These are phyloP conservation scores for Pseudopipra pipra DNA, from an alignment of 2,113 vertebrate species.

Conservation along the genomic window DNA sequence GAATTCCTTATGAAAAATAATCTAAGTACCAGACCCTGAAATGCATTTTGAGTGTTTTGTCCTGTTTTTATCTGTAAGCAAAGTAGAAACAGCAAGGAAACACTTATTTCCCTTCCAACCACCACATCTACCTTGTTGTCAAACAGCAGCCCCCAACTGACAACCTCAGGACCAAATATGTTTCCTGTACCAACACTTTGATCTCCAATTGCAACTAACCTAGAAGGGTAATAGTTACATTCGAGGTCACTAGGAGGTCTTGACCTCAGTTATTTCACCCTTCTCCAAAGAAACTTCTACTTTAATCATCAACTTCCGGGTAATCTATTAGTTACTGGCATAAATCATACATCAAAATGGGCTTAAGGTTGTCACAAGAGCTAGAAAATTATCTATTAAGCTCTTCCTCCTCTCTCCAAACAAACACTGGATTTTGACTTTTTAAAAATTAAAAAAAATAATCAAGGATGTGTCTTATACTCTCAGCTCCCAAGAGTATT, in stretches of 20 bases:
- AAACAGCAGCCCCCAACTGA: slow-evolving; percentile 23
- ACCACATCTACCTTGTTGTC: neutral
- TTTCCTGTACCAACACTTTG: slow-evolving; percentile 62
- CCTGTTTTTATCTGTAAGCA: neutral
- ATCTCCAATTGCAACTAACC: slow-evolving; percentile 71
- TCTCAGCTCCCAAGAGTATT: neutral
- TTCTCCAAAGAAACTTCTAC: slow-evolving; percentile 52
- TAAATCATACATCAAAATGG: slow-evolving; percentile 31
- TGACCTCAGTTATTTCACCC: slow-evolving; percentile 58
- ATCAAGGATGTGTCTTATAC: neutral
- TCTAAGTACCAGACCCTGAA: neutral
- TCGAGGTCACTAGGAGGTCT: slow-evolving; percentile 55
- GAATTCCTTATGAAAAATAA: neutral
- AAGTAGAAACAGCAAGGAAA: neutral
- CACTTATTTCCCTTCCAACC: neutral
- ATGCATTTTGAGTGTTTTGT: neutral
- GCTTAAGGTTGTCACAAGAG: neutral
- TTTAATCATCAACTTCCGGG: slow-evolving; percentile 61
- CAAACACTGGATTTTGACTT: neutral
- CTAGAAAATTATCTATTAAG: neutral
- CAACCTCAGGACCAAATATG: slow-evolving; percentile 51
- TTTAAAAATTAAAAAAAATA: neutral
- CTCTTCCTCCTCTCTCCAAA: neutral
- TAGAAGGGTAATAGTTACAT: slow-evolving; percentile 64
- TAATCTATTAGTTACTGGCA: slow-evolving; percentile 48